phyloP scores from a whole-genome alignment of 2,797 vertebrate genomes.

The Astyanax mexicanus region DNA sequence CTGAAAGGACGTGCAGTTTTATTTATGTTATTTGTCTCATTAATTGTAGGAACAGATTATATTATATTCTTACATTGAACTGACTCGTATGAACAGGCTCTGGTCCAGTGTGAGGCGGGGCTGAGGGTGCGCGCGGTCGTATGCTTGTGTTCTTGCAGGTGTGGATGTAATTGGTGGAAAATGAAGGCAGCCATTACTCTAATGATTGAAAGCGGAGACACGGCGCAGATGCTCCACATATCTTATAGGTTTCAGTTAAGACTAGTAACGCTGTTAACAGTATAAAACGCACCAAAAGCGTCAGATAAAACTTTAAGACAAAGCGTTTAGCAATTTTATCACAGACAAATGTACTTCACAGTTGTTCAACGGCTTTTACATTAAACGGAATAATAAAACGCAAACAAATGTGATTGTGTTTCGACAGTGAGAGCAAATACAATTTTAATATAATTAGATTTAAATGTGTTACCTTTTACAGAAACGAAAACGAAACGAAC shows the following conservation, averaged over 20 bases:
- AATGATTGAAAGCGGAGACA: slow-evolving; percentile 28
- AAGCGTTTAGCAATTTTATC: not conserved
- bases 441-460: too few species aligned
- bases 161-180: slow-evolving; percentile 57
- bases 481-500: too few species aligned
- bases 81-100: slow-evolving; percentile 1
- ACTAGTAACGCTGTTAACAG: too few species aligned
- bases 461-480: too few species aligned
- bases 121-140: slow-evolving; percentile 21
- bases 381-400: too few species aligned
- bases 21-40: not conserved
- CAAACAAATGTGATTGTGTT: too few species aligned
- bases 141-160: slow-evolving; percentile 52
- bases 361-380: too few species aligned
- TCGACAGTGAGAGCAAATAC: too few species aligned
- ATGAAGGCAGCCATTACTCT: slow-evolving; percentile 53
- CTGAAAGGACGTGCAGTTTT: too few species aligned
- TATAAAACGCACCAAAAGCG: not conserved
- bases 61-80: not conserved
- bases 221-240: slow-evolving; percentile 18
- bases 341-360: too few species aligned
- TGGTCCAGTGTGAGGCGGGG: not conserved
- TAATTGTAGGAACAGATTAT: not conserved
- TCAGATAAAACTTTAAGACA: not conserved
- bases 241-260: slow-evolving; percentile 27